Evolutionary conservation across 1,140 invertebrate genomes (phyloP).

Genomic region (Lerema accius): DNA sequence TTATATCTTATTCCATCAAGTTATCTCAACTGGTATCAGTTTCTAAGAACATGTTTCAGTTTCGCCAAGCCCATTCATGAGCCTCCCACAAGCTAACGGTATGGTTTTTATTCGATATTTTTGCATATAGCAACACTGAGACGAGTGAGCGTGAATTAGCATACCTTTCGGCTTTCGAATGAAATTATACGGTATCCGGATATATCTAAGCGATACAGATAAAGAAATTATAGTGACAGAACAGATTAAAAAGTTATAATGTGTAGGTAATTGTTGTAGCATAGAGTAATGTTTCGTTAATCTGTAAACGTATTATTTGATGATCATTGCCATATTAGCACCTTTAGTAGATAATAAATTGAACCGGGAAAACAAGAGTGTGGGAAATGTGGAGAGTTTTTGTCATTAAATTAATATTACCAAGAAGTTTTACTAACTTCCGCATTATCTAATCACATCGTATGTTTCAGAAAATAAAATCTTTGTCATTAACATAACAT

Average conservation of each 20-base stretch:
- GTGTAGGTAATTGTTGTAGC: too few relatives aligned
- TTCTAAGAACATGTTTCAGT: conserved; percentile 47
- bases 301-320: too few relatives aligned
- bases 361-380: too few relatives aligned
- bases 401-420: too few relatives aligned
- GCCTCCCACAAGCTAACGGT: conserved; percentile 57
- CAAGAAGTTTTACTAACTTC: too few relatives aligned
- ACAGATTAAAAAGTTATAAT: conserved; percentile 7
- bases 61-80: conserved; percentile 49
- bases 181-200: conserved; percentile 15
- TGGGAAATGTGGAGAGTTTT: too few relatives aligned
- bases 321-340: too few relatives aligned
- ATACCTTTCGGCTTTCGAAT: conserved; percentile 23
- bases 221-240: background rate
- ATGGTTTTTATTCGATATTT: conserved; percentile 40
- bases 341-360: too few relatives aligned
- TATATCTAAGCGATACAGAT: conserved; percentile 6
- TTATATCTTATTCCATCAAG: background rate
- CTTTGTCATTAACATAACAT: background rate
- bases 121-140: conserved; percentile 27
- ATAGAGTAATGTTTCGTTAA: too few relatives aligned
- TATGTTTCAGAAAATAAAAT: too few relatives aligned
- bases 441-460: too few relatives aligned
- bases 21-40: conserved; percentile 17
- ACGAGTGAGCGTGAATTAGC: conserved; percentile 25